Percentiles rank a stretch among this genome's conserved stretches.
phyloP scores from a whole-genome alignment of 2,888 invertebrate species.

The Dromius quadrimaculatus region DNA sequence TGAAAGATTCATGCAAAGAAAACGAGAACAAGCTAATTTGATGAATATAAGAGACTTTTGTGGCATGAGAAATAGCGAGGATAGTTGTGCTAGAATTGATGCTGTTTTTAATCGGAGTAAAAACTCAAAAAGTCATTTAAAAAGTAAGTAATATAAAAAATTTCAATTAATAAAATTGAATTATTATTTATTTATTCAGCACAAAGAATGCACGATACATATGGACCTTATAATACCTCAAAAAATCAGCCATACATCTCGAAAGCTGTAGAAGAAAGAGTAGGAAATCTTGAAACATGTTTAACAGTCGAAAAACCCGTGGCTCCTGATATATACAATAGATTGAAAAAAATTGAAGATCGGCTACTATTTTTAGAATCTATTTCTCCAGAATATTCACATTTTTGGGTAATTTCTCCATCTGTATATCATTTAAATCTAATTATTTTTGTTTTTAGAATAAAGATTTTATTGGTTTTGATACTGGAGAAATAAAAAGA shows the following conservation, averaged over 20 bases:
- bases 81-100: slow-evolving; percentile 82
- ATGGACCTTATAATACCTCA: slow-evolving; percentile 70
- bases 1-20: slow-evolving; percentile 79
- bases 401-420: slow-evolving; percentile 72
- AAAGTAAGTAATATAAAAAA: slow-evolving; percentile 69
- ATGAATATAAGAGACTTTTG: slow-evolving; percentile 84
- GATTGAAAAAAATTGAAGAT: slow-evolving; percentile 82
- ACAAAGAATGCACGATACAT: slow-evolving; percentile 76
- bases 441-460: slow-evolving; percentile 21
- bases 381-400: slow-evolving; percentile 84
- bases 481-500: background rate
- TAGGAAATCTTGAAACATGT: slow-evolving; percentile 75
- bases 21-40: slow-evolving; percentile 80
- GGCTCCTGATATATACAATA: slow-evolving; percentile 74
- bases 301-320: slow-evolving; percentile 71
- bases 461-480: slow-evolving; percentile 19
- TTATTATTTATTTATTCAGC: slow-evolving; percentile 66
- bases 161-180: background rate
- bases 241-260: slow-evolving; percentile 63
- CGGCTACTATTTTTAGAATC: slow-evolving; percentile 79
- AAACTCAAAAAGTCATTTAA: slow-evolving; percentile 83
- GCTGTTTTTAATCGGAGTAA: slow-evolving; percentile 78
- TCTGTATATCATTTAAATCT: background rate
- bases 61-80: slow-evolving; percentile 66
- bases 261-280: slow-evolving; percentile 76